Evolutionary conservation across 2,888 invertebrate genomes (phyloP).

Genomic region (Acrobasis suavella): DNA sequence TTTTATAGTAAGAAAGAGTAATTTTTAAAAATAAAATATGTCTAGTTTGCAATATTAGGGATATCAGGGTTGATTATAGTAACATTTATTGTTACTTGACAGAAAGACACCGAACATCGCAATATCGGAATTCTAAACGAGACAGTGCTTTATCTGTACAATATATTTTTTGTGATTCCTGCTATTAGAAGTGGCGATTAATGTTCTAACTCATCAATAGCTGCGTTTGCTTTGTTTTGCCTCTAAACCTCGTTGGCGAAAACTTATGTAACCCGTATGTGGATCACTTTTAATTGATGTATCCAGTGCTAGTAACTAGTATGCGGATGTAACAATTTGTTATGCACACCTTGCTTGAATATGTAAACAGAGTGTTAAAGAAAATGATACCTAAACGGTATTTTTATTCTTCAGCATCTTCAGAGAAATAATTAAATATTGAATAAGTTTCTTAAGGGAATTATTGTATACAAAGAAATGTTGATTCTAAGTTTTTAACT

Average conservation of each 20-base stretch:
- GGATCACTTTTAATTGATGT: slow-evolving; percentile 10
- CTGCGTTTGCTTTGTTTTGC: slow-evolving; percentile 14
- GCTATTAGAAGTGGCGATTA: slow-evolving; percentile 18
- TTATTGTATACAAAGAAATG: too few relatives aligned
- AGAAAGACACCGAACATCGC: too few relatives aligned
- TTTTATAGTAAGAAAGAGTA: too few relatives aligned
- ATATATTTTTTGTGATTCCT: slow-evolving; percentile 17
- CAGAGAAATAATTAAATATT: too few relatives aligned
- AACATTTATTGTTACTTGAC: too few relatives aligned
- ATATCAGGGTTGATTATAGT: too few relatives aligned
- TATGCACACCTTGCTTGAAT: not conserved
- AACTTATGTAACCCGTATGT: slow-evolving; percentile 13
- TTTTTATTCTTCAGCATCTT: too few relatives aligned
- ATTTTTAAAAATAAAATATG: too few relatives aligned
- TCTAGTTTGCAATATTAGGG: too few relatives aligned
- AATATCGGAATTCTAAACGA: not conserved
- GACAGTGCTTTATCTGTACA: not conserved
- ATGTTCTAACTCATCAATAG: slow-evolving; percentile 14
- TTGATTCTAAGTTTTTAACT: too few relatives aligned
- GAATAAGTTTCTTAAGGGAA: too few relatives aligned
- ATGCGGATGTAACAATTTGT: slow-evolving; percentile 12
- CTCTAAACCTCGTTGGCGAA: slow-evolving; percentile 3
- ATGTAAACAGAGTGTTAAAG: not conserved
- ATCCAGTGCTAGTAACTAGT: not conserved
- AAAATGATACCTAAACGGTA: not conserved